phyloP scores from a whole-genome alignment of 2,797 vertebrate species.

The Sphaeramia orbicularis region DNA sequence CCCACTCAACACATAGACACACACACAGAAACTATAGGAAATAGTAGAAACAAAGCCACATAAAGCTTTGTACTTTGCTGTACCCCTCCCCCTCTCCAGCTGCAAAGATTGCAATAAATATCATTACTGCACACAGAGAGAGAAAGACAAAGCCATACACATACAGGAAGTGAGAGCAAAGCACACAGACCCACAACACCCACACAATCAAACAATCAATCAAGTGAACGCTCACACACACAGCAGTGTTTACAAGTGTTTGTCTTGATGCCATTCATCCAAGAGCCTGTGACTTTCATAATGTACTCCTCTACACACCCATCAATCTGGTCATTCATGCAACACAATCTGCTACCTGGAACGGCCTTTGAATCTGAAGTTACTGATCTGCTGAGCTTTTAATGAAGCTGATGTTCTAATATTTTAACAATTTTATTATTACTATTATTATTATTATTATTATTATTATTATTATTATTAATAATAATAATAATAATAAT shows the following conservation, averaged over 20 bases:
- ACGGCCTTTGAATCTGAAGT: constrained; percentile 22
- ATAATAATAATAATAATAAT: not conserved
- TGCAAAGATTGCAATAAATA: constrained; percentile 81
- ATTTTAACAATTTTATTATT: too few species aligned
- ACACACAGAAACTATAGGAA: constrained; percentile 50
- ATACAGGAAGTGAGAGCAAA: constrained; percentile 60
- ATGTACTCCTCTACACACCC: constrained; percentile 5
- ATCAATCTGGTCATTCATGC: constrained; percentile 36
- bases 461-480: too few species aligned
- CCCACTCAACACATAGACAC: constrained; percentile 7
- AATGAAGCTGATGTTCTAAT: not conserved
- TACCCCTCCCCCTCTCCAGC: constrained; percentile 70
- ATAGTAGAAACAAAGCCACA: constrained; percentile 73
- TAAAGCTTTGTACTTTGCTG: constrained; percentile 56
- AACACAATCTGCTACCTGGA: constrained; percentile 23
- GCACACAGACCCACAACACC: constrained; percentile 43
- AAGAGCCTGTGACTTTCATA: constrained; percentile 30
- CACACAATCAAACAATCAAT: constrained; percentile 62
- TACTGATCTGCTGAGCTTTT: constrained; percentile 6
- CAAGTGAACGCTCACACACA: constrained; percentile 17
- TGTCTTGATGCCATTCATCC: constrained; percentile 30
- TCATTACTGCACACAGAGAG: constrained; percentile 68
- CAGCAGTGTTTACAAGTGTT: constrained; percentile 28
- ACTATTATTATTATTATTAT: too few species aligned
- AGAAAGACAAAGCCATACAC: constrained; percentile 44